A percentile compares a stretch with the other conserved stretches of the same genome.
Evolutionary conservation across 1,140 invertebrate genomes (phyloP).

Genomic region (Tetragnatha versicolor): DNA sequence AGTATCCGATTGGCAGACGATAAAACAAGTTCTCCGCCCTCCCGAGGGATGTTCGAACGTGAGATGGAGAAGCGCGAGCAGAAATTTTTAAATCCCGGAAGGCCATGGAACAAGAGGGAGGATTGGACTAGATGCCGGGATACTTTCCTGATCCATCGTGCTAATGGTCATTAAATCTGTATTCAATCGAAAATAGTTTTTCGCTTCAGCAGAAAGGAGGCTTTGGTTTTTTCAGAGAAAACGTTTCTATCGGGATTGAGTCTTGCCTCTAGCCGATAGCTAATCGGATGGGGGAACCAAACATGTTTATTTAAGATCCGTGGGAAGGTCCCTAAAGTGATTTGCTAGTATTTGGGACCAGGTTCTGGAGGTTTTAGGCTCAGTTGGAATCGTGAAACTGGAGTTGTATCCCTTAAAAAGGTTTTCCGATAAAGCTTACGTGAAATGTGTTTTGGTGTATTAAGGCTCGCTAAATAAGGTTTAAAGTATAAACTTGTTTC

Average conservation of each 20-base stretch:
- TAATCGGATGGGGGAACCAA: constrained; percentile 6
- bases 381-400: too few relatives aligned
- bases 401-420: too few relatives aligned
- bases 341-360: too few relatives aligned
- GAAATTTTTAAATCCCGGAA: constrained; percentile 28
- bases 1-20: constrained; percentile 21
- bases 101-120: constrained; percentile 1
- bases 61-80: constrained; percentile 15
- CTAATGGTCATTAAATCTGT: constrained; percentile 45
- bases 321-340: too few relatives aligned
- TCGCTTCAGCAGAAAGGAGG: background rate
- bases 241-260: constrained; percentile 20
- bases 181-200: constrained; percentile 39
- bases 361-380: too few relatives aligned
- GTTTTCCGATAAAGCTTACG: too few relatives aligned
- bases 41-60: constrained; percentile 6
- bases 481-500: too few relatives aligned
- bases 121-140: background rate
- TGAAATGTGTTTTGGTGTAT: too few relatives aligned
- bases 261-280: constrained; percentile 6
- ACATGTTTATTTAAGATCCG: constrained; percentile 17
- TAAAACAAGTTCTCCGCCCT: constrained; percentile 7
- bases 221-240: constrained; percentile 6
- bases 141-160: constrained; percentile 31
- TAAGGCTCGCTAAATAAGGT: too few relatives aligned